A percentile compares a stretch with the other conserved stretches of the same genome.
These are phyloP conservation scores for Brachypteracias leptosomus DNA, from an alignment of 2,113 vertebrate species.

Conservation along the genomic window DNA sequence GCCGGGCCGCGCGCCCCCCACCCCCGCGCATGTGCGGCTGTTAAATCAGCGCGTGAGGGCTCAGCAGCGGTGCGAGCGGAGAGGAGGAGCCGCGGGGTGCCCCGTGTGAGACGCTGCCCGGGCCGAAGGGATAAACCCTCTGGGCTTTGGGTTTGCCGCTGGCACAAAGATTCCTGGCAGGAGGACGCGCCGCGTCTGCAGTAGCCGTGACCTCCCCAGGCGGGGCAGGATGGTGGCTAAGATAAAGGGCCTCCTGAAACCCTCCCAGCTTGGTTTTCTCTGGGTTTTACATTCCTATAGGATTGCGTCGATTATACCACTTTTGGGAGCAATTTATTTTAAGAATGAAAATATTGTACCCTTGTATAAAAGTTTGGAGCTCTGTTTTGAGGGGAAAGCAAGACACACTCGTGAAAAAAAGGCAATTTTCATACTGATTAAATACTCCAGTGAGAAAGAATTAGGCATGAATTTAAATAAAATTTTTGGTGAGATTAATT, in stretches of 20 bases:
- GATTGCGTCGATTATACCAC: not conserved
- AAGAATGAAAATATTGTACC: not conserved
- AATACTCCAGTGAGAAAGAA: not conserved
- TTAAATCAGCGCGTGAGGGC: too few relatives aligned
- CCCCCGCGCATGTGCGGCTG: too few relatives aligned
- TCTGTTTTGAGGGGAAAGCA: not conserved
- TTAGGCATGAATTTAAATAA: not conserved
- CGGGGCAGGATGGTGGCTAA: not conserved
- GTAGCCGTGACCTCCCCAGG: too few relatives aligned
- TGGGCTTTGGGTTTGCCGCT: too few relatives aligned
- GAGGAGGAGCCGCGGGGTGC: not conserved
- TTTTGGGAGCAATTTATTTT: not conserved
- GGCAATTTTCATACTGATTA: not conserved
- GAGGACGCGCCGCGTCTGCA: too few relatives aligned
- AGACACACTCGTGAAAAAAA: not conserved
- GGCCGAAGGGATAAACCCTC: not conserved
- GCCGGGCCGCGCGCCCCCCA: too few relatives aligned
- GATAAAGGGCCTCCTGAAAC: not conserved
- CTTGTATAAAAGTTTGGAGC: not conserved
- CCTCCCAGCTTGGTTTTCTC: not conserved
- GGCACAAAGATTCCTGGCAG: too few relatives aligned
- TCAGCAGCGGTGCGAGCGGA: too few relatives aligned
- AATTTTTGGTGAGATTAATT: not conserved
- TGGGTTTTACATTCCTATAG: not conserved
- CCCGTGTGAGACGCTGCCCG: rapidly evolving